Conservation (phyloP, 30 jellyfish, hydroid and myxozoan genomes). For the Clytia hemisphaerica region DNA sequence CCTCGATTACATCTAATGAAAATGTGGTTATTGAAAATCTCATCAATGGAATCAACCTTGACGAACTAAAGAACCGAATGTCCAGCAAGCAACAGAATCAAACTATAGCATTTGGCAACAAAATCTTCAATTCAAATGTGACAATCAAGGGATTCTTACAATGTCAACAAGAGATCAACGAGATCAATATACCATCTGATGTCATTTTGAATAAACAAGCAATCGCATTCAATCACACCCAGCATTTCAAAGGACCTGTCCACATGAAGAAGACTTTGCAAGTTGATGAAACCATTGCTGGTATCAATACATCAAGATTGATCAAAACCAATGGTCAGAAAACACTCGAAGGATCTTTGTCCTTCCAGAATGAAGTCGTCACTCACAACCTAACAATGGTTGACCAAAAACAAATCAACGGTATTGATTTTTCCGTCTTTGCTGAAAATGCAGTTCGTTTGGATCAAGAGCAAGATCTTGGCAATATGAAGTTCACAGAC, state of each 20-base stretch:
- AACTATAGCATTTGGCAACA: background rate
- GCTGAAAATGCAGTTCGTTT: slow-evolving; percentile 1
- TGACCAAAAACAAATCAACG: slow-evolving; percentile 16
- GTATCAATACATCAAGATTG: slow-evolving; percentile 17
- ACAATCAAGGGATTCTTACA: slow-evolving; percentile 6
- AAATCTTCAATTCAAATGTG: slow-evolving; percentile 5
- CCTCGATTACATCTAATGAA: background rate
- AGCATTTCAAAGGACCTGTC: slow-evolving; percentile 21
- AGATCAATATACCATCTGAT: slow-evolving; percentile 37
- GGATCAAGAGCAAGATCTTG: slow-evolving; percentile 21
- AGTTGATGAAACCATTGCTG: slow-evolving; percentile 39
- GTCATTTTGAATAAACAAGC: slow-evolving; percentile 16
- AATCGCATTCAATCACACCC: slow-evolving; percentile 42
- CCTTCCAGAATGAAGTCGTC: slow-evolving; percentile 3
- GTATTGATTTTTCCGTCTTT: slow-evolving; percentile 52
- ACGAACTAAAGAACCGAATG: slow-evolving; percentile 2
- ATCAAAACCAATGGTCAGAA: slow-evolving; percentile 27
- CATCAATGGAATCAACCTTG: slow-evolving; percentile 30
- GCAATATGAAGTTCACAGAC: background rate
- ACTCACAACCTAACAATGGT: slow-evolving; percentile 10
- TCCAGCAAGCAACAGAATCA: background rate
- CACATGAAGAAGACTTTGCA: background rate
- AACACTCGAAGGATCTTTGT: slow-evolving; percentile 22
- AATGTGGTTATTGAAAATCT: slow-evolving; percentile 8
- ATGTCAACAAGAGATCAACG: slow-evolving; percentile 29